A percentile compares a stretch with the other conserved stretches of the same genome.
Evolutionary conservation across 2,797 vertebrate genomes (phyloP).

Genomic region (Petrocephalus sullivani): DNA sequence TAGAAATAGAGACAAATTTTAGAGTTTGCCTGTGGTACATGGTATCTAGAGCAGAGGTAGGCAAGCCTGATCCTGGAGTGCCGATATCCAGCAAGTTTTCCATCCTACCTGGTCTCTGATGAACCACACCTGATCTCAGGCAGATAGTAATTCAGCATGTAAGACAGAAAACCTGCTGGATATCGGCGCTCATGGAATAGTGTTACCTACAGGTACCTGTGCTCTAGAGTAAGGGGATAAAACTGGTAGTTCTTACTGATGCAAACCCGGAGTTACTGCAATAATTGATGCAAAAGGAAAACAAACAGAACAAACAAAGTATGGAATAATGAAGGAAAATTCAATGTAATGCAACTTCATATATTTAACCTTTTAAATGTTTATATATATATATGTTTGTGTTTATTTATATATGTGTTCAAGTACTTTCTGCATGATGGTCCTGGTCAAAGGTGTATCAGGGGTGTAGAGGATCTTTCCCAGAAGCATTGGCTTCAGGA

Average conservation of each 20-base stretch:
- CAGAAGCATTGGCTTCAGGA: conserved; percentile 91
- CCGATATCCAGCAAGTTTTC: neutral
- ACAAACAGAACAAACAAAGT: neutral
- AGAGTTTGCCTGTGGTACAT: neutral
- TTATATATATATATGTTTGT: neutral
- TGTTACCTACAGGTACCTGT: neutral
- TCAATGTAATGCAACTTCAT: neutral
- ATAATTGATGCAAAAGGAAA: neutral
- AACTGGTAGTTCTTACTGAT: neutral
- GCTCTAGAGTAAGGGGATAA: neutral
- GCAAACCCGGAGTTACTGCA: neutral
- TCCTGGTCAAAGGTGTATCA: conserved; percentile 70
- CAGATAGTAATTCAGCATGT: neutral
- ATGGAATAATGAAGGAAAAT: neutral
- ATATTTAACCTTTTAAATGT: neutral
- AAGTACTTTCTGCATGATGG: conserved; percentile 82
- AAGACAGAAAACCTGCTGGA: neutral
- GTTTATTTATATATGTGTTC: conserved; percentile 6
- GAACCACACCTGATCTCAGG: neutral
- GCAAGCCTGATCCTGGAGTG: neutral
- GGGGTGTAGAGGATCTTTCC: conserved; percentile 84
- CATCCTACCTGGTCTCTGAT: neutral
- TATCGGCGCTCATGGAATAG: neutral
- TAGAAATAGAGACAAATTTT: neutral
- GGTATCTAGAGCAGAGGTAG: neutral